phyloP scores from a whole-genome alignment of 1,140 invertebrate species.

The Scaptomyza graminum region DNA sequence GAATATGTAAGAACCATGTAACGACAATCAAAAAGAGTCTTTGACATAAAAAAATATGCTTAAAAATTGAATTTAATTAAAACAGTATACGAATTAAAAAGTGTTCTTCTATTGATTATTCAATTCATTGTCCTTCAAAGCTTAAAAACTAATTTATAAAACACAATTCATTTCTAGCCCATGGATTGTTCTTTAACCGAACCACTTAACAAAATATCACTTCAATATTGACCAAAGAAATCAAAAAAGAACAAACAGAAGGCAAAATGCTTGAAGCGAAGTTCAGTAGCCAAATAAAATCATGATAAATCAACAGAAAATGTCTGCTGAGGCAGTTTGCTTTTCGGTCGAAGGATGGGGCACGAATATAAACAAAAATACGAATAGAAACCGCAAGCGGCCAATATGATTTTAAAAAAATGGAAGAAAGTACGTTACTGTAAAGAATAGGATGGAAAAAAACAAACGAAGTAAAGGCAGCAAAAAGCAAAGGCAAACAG shows the following conservation, averaged over 20 bases:
- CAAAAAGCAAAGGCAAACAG: constrained; percentile 62
- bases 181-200: constrained; percentile 8
- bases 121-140: background rate
- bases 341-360: constrained; percentile 30
- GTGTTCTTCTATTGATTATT: too few species aligned
- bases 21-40: too few species aligned
- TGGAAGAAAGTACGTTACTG: background rate
- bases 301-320: constrained; percentile 74
- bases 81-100: too few species aligned
- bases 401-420: constrained; percentile 72
- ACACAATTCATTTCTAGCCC: background rate
- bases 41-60: too few species aligned
- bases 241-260: constrained; percentile 61
- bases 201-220: constrained; percentile 20
- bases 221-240: constrained; percentile 36
- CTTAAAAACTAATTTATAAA: background rate
- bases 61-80: too few species aligned
- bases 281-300: constrained; percentile 74
- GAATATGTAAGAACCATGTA: background rate
- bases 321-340: background rate
- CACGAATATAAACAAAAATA: constrained; percentile 67
- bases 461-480: constrained; percentile 19
- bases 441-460: constrained; percentile 16
- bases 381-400: constrained; percentile 62
- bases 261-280: constrained; percentile 24